A percentile compares a stretch with the other conserved stretches of the same genome.
phyloP scores from a whole-genome alignment of 2,797 vertebrate species.

The Pristis pectinata region DNA sequence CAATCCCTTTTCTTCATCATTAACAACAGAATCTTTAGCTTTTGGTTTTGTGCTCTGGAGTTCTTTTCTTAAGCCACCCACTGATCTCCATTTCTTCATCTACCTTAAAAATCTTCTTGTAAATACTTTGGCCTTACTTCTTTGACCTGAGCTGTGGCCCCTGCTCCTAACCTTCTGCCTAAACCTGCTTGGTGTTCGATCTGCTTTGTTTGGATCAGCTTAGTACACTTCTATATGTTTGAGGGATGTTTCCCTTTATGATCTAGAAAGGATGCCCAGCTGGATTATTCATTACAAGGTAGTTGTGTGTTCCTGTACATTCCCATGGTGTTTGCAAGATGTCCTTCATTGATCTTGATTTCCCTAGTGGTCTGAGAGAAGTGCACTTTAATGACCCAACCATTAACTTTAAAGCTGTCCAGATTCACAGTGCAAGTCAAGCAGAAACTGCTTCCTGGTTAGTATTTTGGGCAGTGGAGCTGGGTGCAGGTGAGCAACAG shows the following conservation, averaged over 20 bases:
- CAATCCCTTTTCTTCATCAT: background rate
- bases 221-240: background rate
- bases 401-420: background rate
- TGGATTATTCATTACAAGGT: background rate
- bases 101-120: background rate
- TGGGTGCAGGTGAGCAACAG: background rate
- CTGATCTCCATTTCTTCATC: background rate
- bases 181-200: background rate
- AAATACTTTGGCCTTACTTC: background rate
- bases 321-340: conserved; percentile 1
- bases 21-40: background rate
- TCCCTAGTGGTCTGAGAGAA: background rate
- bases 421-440: background rate
- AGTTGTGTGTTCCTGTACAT: background rate
- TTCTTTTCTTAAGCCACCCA: background rate
- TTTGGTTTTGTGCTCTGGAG: background rate
- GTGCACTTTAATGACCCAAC: background rate
- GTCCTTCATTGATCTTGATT: conserved; percentile 6
- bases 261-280: background rate
- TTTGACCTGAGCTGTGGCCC: background rate
- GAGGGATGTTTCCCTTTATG: background rate
- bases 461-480: background rate
- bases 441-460: background rate
- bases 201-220: background rate
- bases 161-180: background rate